These are phyloP conservation scores for Drosophila flavopinicola DNA, from an alignment of 2,888 invertebrate species.

Conservation along the genomic window DNA sequence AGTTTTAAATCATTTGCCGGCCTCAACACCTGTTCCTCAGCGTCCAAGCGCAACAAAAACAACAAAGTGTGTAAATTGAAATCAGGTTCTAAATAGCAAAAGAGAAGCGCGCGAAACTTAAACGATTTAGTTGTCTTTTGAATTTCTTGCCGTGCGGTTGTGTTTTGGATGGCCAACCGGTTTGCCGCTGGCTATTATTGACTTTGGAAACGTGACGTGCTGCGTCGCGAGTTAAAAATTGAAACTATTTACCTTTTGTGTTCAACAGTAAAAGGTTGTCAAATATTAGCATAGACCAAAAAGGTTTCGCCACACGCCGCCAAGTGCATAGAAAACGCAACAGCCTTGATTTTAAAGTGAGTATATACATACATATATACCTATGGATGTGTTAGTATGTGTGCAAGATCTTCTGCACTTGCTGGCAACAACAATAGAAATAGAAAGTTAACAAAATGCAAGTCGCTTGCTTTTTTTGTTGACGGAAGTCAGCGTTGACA, in stretches of 20 bases:
- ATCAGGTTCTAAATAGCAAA: constrained; percentile 53
- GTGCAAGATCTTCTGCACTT: constrained; percentile 45
- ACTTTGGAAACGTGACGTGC: constrained; percentile 49
- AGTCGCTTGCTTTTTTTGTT: constrained; percentile 54
- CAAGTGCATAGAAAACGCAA: constrained; percentile 22
- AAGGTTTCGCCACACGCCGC: too few species aligned
- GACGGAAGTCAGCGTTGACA: constrained; percentile 67
- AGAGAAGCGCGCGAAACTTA: constrained; percentile 44
- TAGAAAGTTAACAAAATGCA: constrained; percentile 69
- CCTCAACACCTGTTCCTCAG: constrained; percentile 35
- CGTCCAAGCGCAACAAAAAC: constrained; percentile 9
- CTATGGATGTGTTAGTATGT: constrained; percentile 1
- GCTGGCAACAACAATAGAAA: constrained; percentile 63
- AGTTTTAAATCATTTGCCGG: constrained; percentile 32
- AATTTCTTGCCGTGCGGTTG: constrained; percentile 69
- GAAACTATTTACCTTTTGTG: constrained; percentile 44
- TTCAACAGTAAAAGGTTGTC: constrained; percentile 45
- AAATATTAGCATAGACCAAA: constrained; percentile 51
- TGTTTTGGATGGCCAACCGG: constrained; percentile 56
- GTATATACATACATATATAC: constrained; percentile 32
- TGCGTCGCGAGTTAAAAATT: constrained; percentile 13
- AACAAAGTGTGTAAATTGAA: constrained; percentile 30
- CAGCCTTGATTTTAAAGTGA: constrained; percentile 5
- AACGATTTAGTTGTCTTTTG: constrained; percentile 66
- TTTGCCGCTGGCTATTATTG: constrained; percentile 37